phyloP scores from a whole-genome alignment of 1,140 invertebrate genomes.

The Hesperophylax magnus region DNA sequence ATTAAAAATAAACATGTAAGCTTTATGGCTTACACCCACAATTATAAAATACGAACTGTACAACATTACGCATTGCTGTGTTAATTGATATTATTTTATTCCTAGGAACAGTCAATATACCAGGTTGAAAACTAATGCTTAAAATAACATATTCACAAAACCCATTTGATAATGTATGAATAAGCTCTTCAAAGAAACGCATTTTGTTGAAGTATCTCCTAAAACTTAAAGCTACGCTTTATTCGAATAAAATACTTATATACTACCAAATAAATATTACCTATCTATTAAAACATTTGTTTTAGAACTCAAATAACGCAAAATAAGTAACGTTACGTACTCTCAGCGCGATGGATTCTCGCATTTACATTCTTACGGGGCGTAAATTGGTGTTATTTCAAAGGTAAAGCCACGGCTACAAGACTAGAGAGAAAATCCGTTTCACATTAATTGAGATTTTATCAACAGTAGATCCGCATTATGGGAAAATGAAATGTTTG shows the following conservation, averaged over 20 bases:
- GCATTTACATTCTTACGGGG: neutral
- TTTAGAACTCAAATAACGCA: constrained; percentile 5
- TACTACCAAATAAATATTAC: too few species aligned
- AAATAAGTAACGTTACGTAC: constrained; percentile 13
- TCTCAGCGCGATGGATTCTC: neutral
- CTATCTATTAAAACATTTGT: neutral
- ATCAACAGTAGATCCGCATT: constrained; percentile 33
- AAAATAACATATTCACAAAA: too few species aligned
- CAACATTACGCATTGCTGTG: too few species aligned
- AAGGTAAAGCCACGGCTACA: constrained; percentile 9
- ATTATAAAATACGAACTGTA: too few species aligned
- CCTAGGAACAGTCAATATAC: too few species aligned
- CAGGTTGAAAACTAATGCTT: too few species aligned
- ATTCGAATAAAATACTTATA: neutral
- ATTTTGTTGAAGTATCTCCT: too few species aligned
- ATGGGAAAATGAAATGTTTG: constrained; percentile 35
- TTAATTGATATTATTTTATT: too few species aligned
- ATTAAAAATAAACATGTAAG: too few species aligned
- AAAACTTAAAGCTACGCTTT: neutral
- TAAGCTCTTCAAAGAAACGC: too few species aligned
- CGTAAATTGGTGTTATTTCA: constrained; percentile 6
- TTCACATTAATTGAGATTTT: constrained; percentile 42
- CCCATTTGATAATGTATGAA: too few species aligned
- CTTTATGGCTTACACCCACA: too few species aligned
- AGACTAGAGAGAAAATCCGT: constrained; percentile 9